Conservation (phyloP, 2,113 vertebrate species). For the Columba livia region DNA sequence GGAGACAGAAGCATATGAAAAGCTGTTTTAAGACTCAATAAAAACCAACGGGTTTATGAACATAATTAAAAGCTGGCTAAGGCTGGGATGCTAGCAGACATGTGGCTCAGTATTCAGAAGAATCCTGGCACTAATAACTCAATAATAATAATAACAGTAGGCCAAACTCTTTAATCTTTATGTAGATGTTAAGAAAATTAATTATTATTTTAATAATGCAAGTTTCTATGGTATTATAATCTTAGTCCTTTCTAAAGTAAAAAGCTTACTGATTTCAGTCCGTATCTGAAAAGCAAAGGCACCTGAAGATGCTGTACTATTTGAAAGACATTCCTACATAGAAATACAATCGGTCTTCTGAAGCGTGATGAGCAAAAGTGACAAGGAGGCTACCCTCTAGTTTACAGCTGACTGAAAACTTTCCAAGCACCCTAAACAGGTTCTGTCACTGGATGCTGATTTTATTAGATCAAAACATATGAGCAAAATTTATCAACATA, state of each 20-base stretch:
- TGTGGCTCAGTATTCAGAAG: background rate
- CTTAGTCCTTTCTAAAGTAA: background rate
- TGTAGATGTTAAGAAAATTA: background rate
- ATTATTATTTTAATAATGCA: background rate
- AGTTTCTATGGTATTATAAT: background rate
- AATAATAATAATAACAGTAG: background rate
- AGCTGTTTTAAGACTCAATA: background rate
- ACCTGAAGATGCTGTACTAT: background rate
- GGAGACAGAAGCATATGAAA: background rate
- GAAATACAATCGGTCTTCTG: background rate
- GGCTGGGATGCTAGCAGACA: background rate
- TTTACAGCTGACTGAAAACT: background rate
- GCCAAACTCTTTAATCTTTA: background rate
- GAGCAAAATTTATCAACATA: background rate
- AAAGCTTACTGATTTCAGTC: background rate
- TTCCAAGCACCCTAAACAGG: background rate
- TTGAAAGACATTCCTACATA: background rate
- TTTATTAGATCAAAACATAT: background rate
- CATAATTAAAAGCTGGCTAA: background rate
- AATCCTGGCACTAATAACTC: background rate
- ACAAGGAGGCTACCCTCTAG: background rate
- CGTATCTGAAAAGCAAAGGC: background rate
- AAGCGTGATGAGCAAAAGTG: background rate
- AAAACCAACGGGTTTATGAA: background rate
- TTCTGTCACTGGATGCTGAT: accelerated